Evolutionary conservation across 2,888 invertebrate genomes (phyloP).

Genomic region (Leptinotarsa juncta): DNA sequence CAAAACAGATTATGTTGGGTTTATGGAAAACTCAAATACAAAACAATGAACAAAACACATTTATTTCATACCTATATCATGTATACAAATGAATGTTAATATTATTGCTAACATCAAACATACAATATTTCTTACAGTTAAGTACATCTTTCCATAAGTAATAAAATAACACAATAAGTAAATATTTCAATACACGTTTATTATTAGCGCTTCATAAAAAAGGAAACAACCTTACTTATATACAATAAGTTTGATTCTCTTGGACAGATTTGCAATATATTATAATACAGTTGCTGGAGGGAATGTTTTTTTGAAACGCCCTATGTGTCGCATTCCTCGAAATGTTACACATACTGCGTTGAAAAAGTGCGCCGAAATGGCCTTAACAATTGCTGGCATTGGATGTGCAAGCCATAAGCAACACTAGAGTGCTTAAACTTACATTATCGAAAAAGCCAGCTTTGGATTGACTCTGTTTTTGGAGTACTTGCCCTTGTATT

Average conservation of each 20-base stretch:
- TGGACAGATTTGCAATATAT: conserved; percentile 66
- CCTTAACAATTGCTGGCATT: conserved; percentile 59
- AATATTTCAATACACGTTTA: conserved; percentile 61
- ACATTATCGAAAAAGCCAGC: conserved; percentile 54
- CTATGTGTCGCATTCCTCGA: conserved; percentile 42
- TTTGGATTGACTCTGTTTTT: conserved; percentile 24
- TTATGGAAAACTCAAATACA: not conserved
- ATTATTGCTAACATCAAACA: conserved; percentile 68
- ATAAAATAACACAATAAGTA: conserved; percentile 62
- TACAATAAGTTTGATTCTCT: conserved; percentile 66
- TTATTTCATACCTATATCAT: conserved; percentile 63
- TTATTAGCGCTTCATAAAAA: conserved; percentile 62
- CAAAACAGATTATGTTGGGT: not conserved
- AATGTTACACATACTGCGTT: conserved; percentile 48
- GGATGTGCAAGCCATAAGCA: conserved; percentile 64
- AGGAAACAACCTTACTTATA: conserved; percentile 64
- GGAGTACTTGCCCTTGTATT: conserved; percentile 22
- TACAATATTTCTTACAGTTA: conserved; percentile 66
- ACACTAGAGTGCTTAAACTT: conserved; percentile 60
- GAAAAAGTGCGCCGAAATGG: conserved; percentile 59
- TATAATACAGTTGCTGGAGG: conserved; percentile 66
- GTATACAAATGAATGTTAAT: conserved; percentile 65
- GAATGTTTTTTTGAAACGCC: conserved; percentile 62
- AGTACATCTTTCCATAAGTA: conserved; percentile 64
- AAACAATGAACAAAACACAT: conserved; percentile 64